These are phyloP conservation scores for Stenotaenia linearis DNA, from an alignment of 2,888 invertebrate species.

Conservation along the genomic window DNA sequence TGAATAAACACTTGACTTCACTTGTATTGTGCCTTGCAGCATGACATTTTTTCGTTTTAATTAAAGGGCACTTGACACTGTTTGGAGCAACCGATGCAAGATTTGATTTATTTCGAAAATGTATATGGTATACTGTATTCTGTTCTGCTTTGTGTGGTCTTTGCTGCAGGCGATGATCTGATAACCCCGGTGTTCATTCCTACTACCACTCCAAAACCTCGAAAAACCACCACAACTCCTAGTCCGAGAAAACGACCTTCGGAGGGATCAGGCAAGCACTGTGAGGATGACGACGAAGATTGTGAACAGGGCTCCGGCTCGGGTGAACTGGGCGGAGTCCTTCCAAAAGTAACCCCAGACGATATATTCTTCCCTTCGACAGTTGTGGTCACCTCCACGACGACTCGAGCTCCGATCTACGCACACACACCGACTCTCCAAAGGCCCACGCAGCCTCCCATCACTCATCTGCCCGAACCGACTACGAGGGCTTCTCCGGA, in stretches of 20 bases:
- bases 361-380: slow-evolving; percentile 33
- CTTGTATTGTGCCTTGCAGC: slow-evolving; percentile 13
- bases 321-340: slow-evolving; percentile 65
- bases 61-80: neutral
- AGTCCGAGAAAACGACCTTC: slow-evolving; percentile 46
- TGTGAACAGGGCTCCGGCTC: slow-evolving; percentile 76
- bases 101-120: no score
- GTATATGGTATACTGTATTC: neutral
- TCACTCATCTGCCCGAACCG: slow-evolving; percentile 46
- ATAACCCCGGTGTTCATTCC: slow-evolving; percentile 89
- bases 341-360: slow-evolving; percentile 39
- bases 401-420: slow-evolving; percentile 36
- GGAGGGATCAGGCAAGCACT: slow-evolving; percentile 52
- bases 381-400: slow-evolving; percentile 39
- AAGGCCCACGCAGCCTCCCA: slow-evolving; percentile 38
- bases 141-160: slow-evolving; percentile 13
- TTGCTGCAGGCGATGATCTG: slow-evolving; percentile 62
- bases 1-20: neutral
- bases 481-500: slow-evolving; percentile 42
- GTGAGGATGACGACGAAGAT: slow-evolving; percentile 66
- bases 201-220: slow-evolving; percentile 58
- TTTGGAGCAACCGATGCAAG: no score
- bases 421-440: slow-evolving; percentile 33
- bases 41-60: neutral
- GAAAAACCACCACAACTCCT: slow-evolving; percentile 44